Evolutionary conservation across 1,140 invertebrate genomes (phyloP).

Genomic region (Macrocentrus cingulum): DNA sequence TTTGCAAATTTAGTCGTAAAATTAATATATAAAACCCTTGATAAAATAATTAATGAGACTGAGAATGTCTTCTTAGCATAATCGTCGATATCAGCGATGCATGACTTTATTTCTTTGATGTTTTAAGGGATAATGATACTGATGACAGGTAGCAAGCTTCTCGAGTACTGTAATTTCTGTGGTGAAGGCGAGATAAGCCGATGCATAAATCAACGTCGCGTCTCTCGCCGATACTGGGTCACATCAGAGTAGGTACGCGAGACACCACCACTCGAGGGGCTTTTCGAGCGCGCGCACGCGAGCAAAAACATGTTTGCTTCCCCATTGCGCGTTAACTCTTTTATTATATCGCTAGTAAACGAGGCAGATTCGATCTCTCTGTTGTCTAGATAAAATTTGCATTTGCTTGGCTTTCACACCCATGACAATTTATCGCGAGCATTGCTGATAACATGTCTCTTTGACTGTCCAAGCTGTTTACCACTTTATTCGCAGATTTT

Average conservation of each 20-base stretch:
- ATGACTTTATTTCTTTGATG: too few relatives aligned
- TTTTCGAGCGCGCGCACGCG: slow-evolving; percentile 4
- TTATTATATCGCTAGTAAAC: too few relatives aligned
- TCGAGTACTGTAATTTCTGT: slow-evolving; percentile 20
- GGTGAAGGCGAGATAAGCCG: slow-evolving; percentile 14
- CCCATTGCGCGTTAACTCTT: too few relatives aligned
- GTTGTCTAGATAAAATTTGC: slow-evolving; percentile 8
- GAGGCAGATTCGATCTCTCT: not conserved
- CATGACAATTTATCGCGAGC: slow-evolving; percentile 20
- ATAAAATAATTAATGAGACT: too few relatives aligned
- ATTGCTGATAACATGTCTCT: slow-evolving; percentile 5
- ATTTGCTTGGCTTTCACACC: slow-evolving; percentile 14
- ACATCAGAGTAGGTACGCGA: too few relatives aligned
- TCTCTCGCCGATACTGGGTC: not conserved
- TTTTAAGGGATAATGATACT: slow-evolving; percentile 1
- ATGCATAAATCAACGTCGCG: slow-evolving; percentile 26
- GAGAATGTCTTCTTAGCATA: too few relatives aligned
- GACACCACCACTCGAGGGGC: not conserved
- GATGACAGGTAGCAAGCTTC: slow-evolving; percentile 21
- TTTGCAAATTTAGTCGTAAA: too few relatives aligned
- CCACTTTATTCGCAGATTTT: too few relatives aligned
- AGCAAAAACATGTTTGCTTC: slow-evolving; percentile 13
- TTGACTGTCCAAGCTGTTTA: not conserved
- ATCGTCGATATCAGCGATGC: too few relatives aligned
- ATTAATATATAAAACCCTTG: too few relatives aligned